phyloP scores from a whole-genome alignment of 2,113 vertebrate species.

The Hemiscyllium ocellatum region DNA sequence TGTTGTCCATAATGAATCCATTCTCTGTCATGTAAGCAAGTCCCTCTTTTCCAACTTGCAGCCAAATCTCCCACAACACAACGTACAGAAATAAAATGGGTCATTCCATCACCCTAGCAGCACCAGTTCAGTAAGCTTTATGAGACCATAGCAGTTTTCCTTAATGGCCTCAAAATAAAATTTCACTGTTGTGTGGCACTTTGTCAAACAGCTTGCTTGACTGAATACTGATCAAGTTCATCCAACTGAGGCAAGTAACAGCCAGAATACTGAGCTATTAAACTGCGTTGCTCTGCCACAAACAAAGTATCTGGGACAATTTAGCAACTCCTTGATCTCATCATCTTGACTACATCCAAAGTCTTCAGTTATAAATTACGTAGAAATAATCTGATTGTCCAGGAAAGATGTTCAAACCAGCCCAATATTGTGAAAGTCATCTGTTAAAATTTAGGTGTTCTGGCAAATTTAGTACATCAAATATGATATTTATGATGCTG shows the following conservation, averaged over 20 bases:
- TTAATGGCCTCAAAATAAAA: background rate
- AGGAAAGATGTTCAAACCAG: conserved; percentile 23
- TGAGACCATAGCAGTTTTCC: background rate
- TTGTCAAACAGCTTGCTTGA: background rate
- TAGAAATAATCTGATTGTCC: background rate
- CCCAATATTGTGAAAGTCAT: background rate
- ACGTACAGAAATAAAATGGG: background rate
- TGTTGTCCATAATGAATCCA: background rate
- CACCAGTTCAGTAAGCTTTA: background rate
- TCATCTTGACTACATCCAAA: background rate
- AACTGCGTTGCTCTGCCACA: background rate
- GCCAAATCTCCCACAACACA: background rate
- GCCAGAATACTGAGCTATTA: background rate
- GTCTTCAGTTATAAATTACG: conserved; percentile 1
- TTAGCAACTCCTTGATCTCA: background rate
- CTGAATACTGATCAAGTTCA: background rate
- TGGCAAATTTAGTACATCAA: background rate
- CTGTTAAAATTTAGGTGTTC: conserved; percentile 26
- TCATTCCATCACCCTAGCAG: background rate
- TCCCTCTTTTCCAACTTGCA: background rate
- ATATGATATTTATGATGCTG: background rate
- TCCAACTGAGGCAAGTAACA: background rate
- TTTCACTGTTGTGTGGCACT: background rate
- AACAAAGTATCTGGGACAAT: background rate
- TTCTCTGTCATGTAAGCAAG: background rate